A percentile compares a stretch with the other conserved stretches of the same genome.
Evolutionary conservation across 2,888 invertebrate genomes (phyloP).

Genomic region (Sarcophaga caerulescens): DNA sequence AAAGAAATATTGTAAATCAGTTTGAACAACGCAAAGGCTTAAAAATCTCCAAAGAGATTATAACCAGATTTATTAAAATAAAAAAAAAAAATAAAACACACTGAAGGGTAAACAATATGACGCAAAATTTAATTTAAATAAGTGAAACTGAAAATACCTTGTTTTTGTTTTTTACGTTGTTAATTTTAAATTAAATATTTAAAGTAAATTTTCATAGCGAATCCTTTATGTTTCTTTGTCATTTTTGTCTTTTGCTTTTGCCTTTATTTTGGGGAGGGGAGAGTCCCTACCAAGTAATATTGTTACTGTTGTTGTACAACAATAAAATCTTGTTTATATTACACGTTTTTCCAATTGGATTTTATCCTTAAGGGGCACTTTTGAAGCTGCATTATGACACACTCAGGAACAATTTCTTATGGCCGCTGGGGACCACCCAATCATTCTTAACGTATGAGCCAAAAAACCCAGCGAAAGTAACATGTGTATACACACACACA

Average conservation of each 20-base stretch:
- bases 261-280: neutral
- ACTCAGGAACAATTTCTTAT: constrained; percentile 81
- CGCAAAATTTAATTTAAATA: neutral
- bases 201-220: constrained; percentile 1
- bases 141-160: neutral
- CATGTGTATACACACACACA: neutral
- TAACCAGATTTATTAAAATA: constrained; percentile 36
- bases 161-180: neutral
- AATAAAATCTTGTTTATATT: constrained; percentile 43
- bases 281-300: constrained; percentile 22
- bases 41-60: constrained; percentile 58
- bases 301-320: constrained; percentile 24
- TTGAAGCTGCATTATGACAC: constrained; percentile 80
- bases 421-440: constrained; percentile 74
- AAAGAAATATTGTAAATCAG: too few relatives aligned
- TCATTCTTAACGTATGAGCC: constrained; percentile 59
- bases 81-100: neutral
- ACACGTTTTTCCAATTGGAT: constrained; percentile 77
- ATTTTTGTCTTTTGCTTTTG: neutral
- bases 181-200: constrained; percentile 22
- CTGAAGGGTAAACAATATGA: neutral
- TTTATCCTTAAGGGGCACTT: constrained; percentile 79
- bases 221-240: neutral
- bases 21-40: constrained; percentile 58
- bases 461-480: constrained; percentile 16